These are phyloP conservation scores for Siniperca scherzeri DNA, from an alignment of 2,797 vertebrate species.

Conservation along the genomic window DNA sequence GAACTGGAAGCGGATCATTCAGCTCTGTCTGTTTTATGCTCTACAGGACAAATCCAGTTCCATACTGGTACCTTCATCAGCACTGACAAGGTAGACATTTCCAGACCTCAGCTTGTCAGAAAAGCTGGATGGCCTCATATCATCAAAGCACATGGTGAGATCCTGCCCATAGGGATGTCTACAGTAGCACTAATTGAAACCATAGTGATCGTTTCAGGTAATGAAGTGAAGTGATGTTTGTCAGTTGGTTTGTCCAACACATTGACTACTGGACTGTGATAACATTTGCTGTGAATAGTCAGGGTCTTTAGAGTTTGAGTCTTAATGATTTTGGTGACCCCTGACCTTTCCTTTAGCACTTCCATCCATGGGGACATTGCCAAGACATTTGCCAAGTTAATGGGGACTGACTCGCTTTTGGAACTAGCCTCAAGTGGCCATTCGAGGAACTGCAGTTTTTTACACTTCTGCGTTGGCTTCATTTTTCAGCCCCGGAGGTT, in stretches of 20 bases:
- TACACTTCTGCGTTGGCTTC: too few relatives aligned
- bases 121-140: conserved; percentile 15
- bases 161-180: background rate
- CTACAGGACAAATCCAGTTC: conserved; percentile 76
- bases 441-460: too few relatives aligned
- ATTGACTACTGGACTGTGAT: background rate
- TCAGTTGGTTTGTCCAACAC: background rate
- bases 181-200: background rate
- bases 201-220: background rate
- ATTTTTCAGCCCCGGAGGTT: too few relatives aligned
- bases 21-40: conserved; percentile 5
- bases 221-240: background rate
- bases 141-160: conserved; percentile 76
- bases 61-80: conserved; percentile 69
- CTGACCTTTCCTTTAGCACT: too few relatives aligned
- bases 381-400: too few relatives aligned
- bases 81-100: conserved; percentile 60
- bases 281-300: background rate
- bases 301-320: too few relatives aligned
- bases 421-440: too few relatives aligned
- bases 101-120: conserved; percentile 20
- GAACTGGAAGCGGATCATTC: background rate
- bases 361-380: too few relatives aligned
- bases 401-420: too few relatives aligned
- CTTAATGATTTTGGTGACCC: background rate